Percentiles rank a stretch among this genome's conserved stretches.
Conservation (phyloP, 2,888 invertebrate genomes). For the Andrena minutula region DNA sequence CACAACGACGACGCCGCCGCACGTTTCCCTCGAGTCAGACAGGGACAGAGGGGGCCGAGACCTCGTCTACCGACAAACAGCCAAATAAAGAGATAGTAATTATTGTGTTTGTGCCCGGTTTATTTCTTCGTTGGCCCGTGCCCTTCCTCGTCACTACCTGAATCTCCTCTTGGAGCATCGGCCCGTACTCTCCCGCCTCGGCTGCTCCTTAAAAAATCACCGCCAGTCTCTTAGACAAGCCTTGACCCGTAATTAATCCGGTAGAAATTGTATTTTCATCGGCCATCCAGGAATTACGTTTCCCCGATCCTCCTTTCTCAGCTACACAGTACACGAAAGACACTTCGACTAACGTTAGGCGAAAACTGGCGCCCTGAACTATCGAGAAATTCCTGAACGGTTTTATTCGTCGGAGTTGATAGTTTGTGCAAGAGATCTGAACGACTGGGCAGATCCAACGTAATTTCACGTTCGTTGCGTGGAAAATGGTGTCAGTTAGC, state of each 20-base stretch:
- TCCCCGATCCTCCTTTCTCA: not conserved
- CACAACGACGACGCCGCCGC: conserved; percentile 77
- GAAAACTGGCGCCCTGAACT: too few species aligned
- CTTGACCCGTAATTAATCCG: conserved; percentile 34
- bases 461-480: conserved; percentile 10
- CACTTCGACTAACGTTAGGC: not conserved
- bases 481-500: conserved; percentile 32
- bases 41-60: conserved; percentile 61
- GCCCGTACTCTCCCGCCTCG: conserved; percentile 2
- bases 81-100: conserved; percentile 84
- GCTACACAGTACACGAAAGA: too few species aligned
- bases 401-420: not conserved
- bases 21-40: conserved; percentile 64
- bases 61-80: conserved; percentile 78
- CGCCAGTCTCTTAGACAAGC: conserved; percentile 17
- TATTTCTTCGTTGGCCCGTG: conserved; percentile 77
- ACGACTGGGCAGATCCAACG: not conserved
- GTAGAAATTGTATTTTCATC: conserved; percentile 16
- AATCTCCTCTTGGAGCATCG: conserved; percentile 37
- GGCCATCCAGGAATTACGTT: not conserved
- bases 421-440: not conserved
- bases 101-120: conserved; percentile 83
- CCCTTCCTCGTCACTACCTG: conserved; percentile 39
- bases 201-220: conserved; percentile 58
- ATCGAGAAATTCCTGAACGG: not conserved